Conservation (phyloP, 2,888 invertebrate species). For the Mylabris sibirica region DNA sequence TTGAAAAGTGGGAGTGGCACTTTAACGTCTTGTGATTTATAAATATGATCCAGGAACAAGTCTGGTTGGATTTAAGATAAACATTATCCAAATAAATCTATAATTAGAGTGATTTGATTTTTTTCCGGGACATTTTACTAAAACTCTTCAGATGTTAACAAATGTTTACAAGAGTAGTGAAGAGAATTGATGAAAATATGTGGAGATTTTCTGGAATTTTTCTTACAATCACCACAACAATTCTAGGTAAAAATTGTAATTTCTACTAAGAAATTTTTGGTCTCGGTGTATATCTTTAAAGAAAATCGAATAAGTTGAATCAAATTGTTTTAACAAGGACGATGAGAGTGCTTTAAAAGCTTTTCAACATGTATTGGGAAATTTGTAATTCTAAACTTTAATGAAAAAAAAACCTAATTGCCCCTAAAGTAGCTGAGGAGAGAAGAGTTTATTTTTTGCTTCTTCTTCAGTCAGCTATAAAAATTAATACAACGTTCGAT, state of each 20-base stretch:
- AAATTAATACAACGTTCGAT: no score
- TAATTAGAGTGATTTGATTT: background rate
- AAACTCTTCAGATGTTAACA: background rate
- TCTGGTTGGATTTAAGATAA: slow-evolving; percentile 14
- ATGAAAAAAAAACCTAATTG: background rate
- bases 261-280: background rate
- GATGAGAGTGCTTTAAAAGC: no score
- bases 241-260: background rate
- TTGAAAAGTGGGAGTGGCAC: slow-evolving; percentile 31
- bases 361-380: no score
- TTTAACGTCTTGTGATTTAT: slow-evolving; percentile 18
- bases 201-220: background rate
- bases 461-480: no score
- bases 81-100: background rate
- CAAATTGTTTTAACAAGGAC: background rate
- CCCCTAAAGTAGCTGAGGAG: background rate
- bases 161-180: background rate
- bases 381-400: background rate
- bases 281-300: background rate
- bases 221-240: no score
- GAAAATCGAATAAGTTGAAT: background rate
- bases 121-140: background rate
- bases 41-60: slow-evolving; percentile 25
- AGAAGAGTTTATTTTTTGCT: no score
- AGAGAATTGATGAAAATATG: background rate